Conservation (phyloP, 2,797 vertebrate species). For the Eleutherodactylus coqui region DNA sequence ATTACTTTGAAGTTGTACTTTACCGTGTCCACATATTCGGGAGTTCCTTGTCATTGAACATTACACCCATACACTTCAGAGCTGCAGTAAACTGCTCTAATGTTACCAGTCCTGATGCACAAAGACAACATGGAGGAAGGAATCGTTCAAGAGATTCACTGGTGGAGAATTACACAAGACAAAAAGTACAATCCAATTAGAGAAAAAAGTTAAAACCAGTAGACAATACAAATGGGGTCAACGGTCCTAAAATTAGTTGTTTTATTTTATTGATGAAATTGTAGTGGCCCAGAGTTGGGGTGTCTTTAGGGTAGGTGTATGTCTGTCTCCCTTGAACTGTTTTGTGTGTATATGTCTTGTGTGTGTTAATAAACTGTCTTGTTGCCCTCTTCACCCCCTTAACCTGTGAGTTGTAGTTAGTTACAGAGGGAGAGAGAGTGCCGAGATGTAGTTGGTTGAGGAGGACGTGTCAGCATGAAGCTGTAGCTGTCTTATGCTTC, state of each 20-base stretch:
- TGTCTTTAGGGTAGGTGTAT: no score
- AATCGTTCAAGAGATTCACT: conserved; percentile 40
- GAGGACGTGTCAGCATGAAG: no score
- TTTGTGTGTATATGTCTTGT: no score
- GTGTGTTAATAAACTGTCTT: no score
- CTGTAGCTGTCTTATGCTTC: no score
- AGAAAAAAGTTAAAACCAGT: neutral
- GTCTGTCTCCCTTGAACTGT: no score
- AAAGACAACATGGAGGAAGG: conserved; percentile 46
- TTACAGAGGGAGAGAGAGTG: no score
- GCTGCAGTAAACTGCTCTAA: conserved; percentile 46
- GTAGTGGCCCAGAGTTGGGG: no score
- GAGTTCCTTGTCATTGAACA: conserved; percentile 31
- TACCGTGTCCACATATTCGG: conserved; percentile 57
- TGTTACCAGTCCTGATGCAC: conserved; percentile 40
- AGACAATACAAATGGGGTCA: neutral
- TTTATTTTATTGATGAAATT: neutral
- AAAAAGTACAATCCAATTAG: neutral
- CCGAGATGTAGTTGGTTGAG: no score
- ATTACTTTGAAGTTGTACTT: neutral
- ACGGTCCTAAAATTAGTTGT: neutral
- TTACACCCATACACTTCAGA: conserved; percentile 36
- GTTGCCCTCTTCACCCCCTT: no score
- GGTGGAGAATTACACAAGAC: neutral
- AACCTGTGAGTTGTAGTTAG: no score